Conservation (phyloP, 2,113 vertebrate species). For the Ptilorrhoa leucosticta region DNA sequence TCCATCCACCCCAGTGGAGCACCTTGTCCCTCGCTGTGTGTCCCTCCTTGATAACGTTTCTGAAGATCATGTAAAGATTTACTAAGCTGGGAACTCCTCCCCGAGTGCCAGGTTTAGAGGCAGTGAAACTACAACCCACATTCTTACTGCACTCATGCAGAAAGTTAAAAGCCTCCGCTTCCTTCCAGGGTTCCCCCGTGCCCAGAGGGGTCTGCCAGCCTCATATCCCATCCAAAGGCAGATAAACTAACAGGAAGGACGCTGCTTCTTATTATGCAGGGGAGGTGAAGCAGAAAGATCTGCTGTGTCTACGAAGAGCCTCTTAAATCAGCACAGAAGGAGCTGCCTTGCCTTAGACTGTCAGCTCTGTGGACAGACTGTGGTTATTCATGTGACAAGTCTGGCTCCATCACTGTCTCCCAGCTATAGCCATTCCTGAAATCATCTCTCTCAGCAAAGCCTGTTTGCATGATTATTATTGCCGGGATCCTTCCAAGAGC, state of each 20-base stretch:
- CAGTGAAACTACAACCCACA: background rate
- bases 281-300: conserved; percentile 17
- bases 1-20: background rate
- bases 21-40: rapidly evolving
- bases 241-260: background rate
- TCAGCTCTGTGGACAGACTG: background rate
- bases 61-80: background rate
- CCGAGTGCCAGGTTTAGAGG: background rate
- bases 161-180: background rate
- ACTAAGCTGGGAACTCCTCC: background rate
- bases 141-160: background rate
- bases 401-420: background rate
- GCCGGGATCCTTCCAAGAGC: background rate
- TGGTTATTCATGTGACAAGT: background rate
- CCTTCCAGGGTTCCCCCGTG: background rate
- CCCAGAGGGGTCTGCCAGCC: background rate
- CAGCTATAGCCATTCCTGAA: background rate
- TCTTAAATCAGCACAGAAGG: background rate
- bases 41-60: background rate
- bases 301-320: background rate
- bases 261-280: background rate
- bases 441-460: background rate
- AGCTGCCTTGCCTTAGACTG: background rate
- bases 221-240: background rate
- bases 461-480: background rate